Percentiles rank a stretch among this genome's conserved stretches.
Conservation (phyloP, 2,888 invertebrate species). For the Sesia apiformis region DNA sequence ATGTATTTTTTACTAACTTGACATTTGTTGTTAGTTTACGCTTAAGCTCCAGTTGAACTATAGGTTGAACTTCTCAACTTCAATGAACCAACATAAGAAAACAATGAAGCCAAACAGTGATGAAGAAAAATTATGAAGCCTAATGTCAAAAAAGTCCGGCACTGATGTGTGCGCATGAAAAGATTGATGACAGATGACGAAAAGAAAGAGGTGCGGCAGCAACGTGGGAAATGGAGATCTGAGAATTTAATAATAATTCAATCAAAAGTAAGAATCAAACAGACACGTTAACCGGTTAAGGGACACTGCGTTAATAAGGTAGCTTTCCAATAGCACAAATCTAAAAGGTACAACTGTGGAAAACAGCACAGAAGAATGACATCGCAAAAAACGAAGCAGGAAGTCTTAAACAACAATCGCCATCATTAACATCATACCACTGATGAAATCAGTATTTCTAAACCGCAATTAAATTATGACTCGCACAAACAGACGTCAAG, state of each 20-base stretch:
- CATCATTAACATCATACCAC: not conserved
- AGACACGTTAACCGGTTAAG: not conserved
- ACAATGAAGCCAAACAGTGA: too few relatives aligned
- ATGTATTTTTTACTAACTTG: too few relatives aligned
- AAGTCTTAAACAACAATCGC: not conserved
- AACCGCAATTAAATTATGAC: not conserved
- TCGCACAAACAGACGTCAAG: not conserved
- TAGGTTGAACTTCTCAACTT: too few relatives aligned
- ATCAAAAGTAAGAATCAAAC: not conserved
- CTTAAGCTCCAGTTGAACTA: too few relatives aligned
- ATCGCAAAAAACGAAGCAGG: not conserved
- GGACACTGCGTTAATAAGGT: not conserved
- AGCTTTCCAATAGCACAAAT: not conserved
- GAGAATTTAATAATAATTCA: not conserved
- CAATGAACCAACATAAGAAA: too few relatives aligned
- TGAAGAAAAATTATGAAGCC: too few relatives aligned
- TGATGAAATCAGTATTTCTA: not conserved
- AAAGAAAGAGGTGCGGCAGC: not conserved
- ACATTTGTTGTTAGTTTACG: too few relatives aligned
- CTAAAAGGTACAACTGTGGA: not conserved
- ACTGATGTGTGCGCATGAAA: not conserved
- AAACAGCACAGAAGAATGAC: not conserved
- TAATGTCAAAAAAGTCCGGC: not conserved
- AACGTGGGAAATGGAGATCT: not conserved
- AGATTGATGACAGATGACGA: not conserved